Percentiles rank a stretch among this genome's conserved stretches.
Conservation (phyloP, 2,797 vertebrate genomes). For the Pempheris klunzingeri region DNA sequence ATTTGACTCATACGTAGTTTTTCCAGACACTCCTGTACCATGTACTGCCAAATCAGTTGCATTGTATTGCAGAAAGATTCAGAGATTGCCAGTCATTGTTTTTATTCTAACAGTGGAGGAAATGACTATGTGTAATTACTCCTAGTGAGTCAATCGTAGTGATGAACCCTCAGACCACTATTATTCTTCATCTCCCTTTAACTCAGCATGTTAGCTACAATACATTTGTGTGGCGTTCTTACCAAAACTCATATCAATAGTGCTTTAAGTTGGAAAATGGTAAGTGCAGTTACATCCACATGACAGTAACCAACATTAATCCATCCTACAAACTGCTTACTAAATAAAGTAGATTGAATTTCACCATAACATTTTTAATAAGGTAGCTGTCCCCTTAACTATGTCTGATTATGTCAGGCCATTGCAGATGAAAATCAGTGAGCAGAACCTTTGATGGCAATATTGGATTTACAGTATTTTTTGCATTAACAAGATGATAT, state of each 20-base stretch:
- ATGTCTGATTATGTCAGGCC: not conserved
- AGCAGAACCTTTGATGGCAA: not conserved
- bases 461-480: conserved; percentile 14
- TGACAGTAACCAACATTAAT: not conserved
- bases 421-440: not conserved
- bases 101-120: not conserved
- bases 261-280: not conserved
- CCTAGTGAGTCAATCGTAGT: not conserved
- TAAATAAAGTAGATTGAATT: not conserved
- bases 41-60: not conserved
- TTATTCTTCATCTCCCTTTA: not conserved
- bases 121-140: not conserved
- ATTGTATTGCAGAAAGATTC: not conserved
- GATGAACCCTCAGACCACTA: not conserved
- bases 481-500: not conserved
- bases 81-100: not conserved
- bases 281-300: not conserved
- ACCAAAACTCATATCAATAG: too few species aligned
- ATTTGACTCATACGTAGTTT: not conserved
- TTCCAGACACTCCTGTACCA: not conserved
- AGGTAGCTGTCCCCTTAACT: not conserved
- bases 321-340: not conserved
- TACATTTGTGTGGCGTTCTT: too few species aligned
- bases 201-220: too few species aligned
- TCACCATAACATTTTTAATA: not conserved